A percentile compares a stretch with the other conserved stretches of the same genome.
Evolutionary conservation across 2,797 vertebrate species (phyloP).

Genomic region (Molossus molossus): DNA sequence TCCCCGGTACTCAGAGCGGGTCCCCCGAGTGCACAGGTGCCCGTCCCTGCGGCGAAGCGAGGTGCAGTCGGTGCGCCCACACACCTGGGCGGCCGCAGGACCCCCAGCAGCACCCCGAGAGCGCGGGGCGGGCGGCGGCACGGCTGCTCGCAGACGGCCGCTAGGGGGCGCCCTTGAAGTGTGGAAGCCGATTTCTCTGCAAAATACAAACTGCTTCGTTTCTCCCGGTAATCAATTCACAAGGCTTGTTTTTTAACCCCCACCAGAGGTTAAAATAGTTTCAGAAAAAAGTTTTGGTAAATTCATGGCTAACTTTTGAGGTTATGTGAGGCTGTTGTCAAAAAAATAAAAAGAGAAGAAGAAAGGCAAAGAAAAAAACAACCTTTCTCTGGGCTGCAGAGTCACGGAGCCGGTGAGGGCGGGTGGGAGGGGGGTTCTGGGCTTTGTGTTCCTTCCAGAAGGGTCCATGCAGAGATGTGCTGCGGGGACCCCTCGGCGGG

Average conservation of each 20-base stretch:
- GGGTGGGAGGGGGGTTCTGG: not conserved
- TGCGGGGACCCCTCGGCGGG: not conserved
- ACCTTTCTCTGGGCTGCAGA: constrained; percentile 64
- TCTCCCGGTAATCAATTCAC: constrained; percentile 80
- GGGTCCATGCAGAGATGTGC: not conserved
- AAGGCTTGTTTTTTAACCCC: constrained; percentile 84
- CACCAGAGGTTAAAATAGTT: constrained; percentile 83
- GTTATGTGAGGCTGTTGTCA: constrained; percentile 83
- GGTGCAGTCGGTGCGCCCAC: not conserved
- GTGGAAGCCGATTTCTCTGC: constrained; percentile 63
- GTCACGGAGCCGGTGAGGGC: not conserved
- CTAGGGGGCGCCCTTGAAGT: constrained; percentile 81
- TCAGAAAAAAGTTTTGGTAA: constrained; percentile 84
- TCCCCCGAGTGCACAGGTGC: not conserved
- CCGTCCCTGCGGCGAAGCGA: not conserved
- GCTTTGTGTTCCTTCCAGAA: constrained; percentile 52
- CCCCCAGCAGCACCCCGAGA: not conserved
- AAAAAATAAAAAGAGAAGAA: not conserved
- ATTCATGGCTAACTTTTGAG: constrained; percentile 84
- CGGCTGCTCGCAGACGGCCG: not conserved
- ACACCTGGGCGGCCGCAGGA: not conserved
- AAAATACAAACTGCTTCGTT: constrained; percentile 33
- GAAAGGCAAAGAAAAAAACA: constrained; percentile 58
- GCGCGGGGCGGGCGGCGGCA: too few species aligned
- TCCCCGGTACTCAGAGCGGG: not conserved